These are phyloP conservation scores for Nineta flava DNA, from an alignment of 2,888 invertebrate genomes.

Conservation along the genomic window DNA sequence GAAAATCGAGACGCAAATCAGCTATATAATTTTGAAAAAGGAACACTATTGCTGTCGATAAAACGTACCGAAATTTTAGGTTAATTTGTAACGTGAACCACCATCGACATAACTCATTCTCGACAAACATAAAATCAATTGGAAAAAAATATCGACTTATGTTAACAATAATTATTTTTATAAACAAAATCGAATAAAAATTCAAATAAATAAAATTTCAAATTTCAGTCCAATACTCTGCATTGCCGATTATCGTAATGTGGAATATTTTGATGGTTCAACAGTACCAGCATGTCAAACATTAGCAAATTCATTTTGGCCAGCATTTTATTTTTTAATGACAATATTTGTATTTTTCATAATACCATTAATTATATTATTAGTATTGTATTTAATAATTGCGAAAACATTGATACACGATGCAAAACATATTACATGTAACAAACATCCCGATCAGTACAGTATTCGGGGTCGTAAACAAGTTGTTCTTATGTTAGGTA, in stretches of 20 bases:
- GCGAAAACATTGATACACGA: slow-evolving; percentile 65
- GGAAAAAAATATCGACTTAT: no score
- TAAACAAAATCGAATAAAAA: no score
- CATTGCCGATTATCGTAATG: slow-evolving; percentile 55
- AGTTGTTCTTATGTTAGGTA: slow-evolving; percentile 74
- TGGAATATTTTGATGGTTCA: slow-evolving; percentile 52
- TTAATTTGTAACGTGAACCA: no score
- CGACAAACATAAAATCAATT: no score
- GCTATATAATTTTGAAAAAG: no score
- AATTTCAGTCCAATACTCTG: slow-evolving; percentile 60
- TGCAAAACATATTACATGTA: slow-evolving; percentile 47
- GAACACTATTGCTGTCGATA: no score
- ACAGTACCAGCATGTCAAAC: slow-evolving; percentile 63
- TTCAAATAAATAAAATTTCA: no score
- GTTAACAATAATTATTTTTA: no score
- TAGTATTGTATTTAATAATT: slow-evolving; percentile 68
- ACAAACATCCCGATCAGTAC: slow-evolving; percentile 55
- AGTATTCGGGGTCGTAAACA: slow-evolving; percentile 59
- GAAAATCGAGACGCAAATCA: no score
- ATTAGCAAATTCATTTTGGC: slow-evolving; percentile 59
- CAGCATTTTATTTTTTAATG: slow-evolving; percentile 62
- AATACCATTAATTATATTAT: slow-evolving; percentile 60
- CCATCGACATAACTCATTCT: no score
- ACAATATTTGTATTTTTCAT: slow-evolving; percentile 67
- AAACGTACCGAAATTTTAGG: no score